Evolutionary conservation across 2,888 invertebrate genomes (phyloP).

Genomic region (Agrotis clavis): DNA sequence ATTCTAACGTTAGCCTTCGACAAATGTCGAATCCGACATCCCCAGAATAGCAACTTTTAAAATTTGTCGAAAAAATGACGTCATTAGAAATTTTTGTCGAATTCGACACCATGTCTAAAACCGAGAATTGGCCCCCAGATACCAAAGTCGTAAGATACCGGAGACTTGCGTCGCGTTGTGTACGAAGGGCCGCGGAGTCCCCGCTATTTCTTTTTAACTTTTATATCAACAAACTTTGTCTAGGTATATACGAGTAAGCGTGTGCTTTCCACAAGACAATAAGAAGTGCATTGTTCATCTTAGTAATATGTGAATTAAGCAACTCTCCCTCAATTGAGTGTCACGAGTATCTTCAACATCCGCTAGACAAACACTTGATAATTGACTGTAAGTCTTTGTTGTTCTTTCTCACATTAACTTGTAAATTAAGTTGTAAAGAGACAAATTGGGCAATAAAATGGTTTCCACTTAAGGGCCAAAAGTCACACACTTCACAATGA

Average conservation of each 20-base stretch:
- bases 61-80: too few relatives aligned
- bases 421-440: constrained; percentile 8
- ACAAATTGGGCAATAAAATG: constrained; percentile 42
- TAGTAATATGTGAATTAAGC: constrained; percentile 14
- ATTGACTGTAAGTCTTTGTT: constrained; percentile 22
- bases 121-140: too few relatives aligned
- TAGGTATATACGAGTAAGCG: not conserved
- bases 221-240: not conserved
- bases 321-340: constrained; percentile 20
- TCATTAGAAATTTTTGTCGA: too few relatives aligned
- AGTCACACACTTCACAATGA: constrained; percentile 9
- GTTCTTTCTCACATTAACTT: constrained; percentile 18
- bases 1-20: too few relatives aligned
- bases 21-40: too few relatives aligned
- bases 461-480: not conserved
- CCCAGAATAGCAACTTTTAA: too few relatives aligned
- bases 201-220: not conserved
- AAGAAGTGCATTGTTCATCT: not conserved
- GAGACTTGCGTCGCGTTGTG: too few relatives aligned
- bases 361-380: constrained; percentile 30
- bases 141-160: too few relatives aligned
- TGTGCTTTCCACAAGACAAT: not conserved
- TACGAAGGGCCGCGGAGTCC: too few relatives aligned
- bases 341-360: constrained; percentile 4
- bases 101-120: too few relatives aligned